Base-by-base conservation (phyloP, 2,888 invertebrate species). In the Troilus luridus region DNA sequence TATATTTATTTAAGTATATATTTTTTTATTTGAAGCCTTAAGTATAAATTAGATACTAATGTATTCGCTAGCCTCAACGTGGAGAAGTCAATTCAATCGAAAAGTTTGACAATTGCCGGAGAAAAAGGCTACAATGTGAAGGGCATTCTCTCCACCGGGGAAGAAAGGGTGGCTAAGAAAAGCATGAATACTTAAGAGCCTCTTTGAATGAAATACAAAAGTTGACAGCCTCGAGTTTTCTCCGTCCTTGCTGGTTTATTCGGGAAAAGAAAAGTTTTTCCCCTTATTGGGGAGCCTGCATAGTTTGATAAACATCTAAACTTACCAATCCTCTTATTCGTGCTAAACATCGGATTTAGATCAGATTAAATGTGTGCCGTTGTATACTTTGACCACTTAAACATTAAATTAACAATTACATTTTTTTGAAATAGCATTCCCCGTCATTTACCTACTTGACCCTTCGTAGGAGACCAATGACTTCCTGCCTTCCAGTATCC, bases 181-280 rank as follows among this genome's bases (percentile, higher is more conserved):
- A 67, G 24, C 67, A 67, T 67, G 67, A 67, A 67, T 67, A 67
- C 67, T 67, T 67, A 67, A 67, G 67, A n/a, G 2, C 67, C 67
- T 67, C 67, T 67, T 67, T 67, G 24, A 67, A 67, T 67, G 67
- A 67, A 67, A 67, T 67, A 67, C 67, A 67, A 67, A 67, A 67
- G 67, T 67, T 67, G 67, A 67, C 67, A 67, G 67, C 67, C 12
- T 24, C 24, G 24, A 24, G 67, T 67, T 67, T 67, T 67, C 24
- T 24, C 67, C 67, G 12, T 67, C 67, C 24, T 67, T 67, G 14
- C 67, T 67, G 67, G 12, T 24, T 67, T 67, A 67, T 67, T 67
- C 12, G 67, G 24, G 24, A 67, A 67, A 67, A 67, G 67, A 67
- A 67, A 67, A 67, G 67, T 67, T 67, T 67, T 67, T 41, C 41